Evolutionary conservation across 2,888 invertebrate species (phyloP), one percentile per base, ranked within the genome.

Genomic region (Tipula lateralis): DNA sequence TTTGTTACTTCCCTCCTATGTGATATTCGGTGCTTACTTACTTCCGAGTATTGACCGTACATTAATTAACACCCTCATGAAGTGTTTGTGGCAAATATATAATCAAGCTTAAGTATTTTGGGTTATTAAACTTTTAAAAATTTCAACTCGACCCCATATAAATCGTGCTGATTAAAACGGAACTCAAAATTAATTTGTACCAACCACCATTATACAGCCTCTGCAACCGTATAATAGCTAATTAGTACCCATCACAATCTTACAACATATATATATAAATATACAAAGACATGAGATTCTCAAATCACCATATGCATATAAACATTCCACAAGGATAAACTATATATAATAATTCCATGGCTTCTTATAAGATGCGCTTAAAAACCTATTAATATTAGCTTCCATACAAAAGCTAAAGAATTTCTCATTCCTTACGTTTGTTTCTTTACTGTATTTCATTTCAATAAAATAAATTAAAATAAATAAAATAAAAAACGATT

Each of bases 401-500:
- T 66, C 24, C 24, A 7, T 66, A 66, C 24, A 24, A 24, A 66
- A 66, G 66, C 66, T 24, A 9, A 66, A 66, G 66, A 66, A 66
- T 66, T 66, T 66, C 66, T 66, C 66, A 66, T 66, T 66, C 16
- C 44, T 50, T 50, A 50, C 44, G 44, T 6, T 50, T 50, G n/a
- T 66, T 66, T 24, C 66, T 66, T 19, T 66, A 66, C 24, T 66
- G 19, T 24, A 66, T 66, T 66, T 66, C 66, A 66, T 24, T 66
- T 24, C 19, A 66, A 66, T 66, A 66, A 66, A 66, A 24, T 66
- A 66, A 66, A 66, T 24, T 66, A 66, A 66, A 66, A 24, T 24
- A 66, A 66, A 66, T 66, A 66, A 66, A 66, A 66, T 66, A 82
- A 32, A 82, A 82, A 82, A 82, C 82, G 82, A 82, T 82, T 82